Base-by-base conservation (phyloP, 2,888 invertebrate species). In the Andricus quercusramuli region DNA sequence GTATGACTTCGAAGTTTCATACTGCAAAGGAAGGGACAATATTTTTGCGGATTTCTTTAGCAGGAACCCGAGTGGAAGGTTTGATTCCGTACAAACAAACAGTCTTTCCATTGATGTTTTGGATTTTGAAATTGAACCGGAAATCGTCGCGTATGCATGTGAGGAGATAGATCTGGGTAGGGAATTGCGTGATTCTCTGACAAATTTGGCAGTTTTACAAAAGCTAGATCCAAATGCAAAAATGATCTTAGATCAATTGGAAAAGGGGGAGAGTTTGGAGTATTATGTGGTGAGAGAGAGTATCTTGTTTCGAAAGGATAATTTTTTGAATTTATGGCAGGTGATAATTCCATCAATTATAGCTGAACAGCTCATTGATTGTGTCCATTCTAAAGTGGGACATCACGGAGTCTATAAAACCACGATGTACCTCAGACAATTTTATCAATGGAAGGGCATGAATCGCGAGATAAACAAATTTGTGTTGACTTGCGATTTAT, bases 21-120 rank as follows among this genome's bases (percentile, higher is more conserved):
- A 78, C 64, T 82, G 82, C 41, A 41, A 77, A 11, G 82, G 82
- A 15, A 76, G 68, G 22, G 82, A 82, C 9, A 82, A 82, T 67
- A 67, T 76, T 62, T 76, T 76, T 2, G 82, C 80, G 0, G 82
- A 82, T 17, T 80, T 82, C 29, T 82, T 78, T n/a, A 82, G 82
- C 65, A 56, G 80, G 17, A 65, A 82, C 66, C 78, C 82, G 3
- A 65, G 77, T 4, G 29, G 77, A 25, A 68, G 77, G 56, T 81
- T 81, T 77, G 37, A 41, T 11, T 47, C 25, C 13, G 13, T 11
- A 11, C 9, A 41, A 11, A 2, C 41, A 9, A 41, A 41, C 11
- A 41, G 13, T 11, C 41, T 41, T 9, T 11, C 9, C 9, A 41
- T 11, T 11, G 41, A 41, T 41, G 41, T 41, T 41, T 13, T 41